Percentiles rank a stretch among this genome's conserved stretches.
Evolutionary conservation across 2,113 vertebrate species (phyloP).

Genomic region (Lethenteron camtschaticum): DNA sequence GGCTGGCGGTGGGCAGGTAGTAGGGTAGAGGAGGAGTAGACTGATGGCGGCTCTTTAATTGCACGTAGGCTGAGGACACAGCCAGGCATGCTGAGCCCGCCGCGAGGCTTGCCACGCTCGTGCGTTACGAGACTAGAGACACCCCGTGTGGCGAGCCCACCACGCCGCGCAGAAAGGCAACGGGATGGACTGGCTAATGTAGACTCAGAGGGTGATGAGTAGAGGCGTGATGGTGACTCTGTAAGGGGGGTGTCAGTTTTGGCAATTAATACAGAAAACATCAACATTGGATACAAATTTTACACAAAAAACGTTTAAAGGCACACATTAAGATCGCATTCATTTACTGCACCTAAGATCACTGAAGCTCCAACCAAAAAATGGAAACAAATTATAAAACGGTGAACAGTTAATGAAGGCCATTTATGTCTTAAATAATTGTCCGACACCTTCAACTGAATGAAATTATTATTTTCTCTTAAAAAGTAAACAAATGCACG

Average conservation of each 20-base stretch:
- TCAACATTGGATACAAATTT: conserved; percentile 10
- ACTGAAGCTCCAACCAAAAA: too few relatives aligned
- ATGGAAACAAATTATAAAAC: too few relatives aligned
- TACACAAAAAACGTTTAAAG: too few relatives aligned
- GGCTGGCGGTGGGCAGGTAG: conserved; percentile 3
- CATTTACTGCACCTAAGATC: too few relatives aligned
- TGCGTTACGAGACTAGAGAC: not conserved
- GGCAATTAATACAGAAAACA: conserved; percentile 88
- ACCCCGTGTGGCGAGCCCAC: conserved; percentile 66
- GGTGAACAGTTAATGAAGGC: too few relatives aligned
- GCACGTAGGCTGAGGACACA: not conserved
- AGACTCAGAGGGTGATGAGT: conserved; percentile 99
- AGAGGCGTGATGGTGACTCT: conserved; percentile 99
- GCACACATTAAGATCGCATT: too few relatives aligned
- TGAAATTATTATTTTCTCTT: too few relatives aligned
- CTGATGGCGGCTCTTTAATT: too few relatives aligned
- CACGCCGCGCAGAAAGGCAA: conserved; percentile 98
- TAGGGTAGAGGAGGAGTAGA: not conserved
- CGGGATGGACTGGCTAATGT: conserved; percentile 93
- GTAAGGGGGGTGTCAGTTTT: conserved; percentile 99
- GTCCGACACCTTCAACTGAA: too few relatives aligned
- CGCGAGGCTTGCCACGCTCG: conserved; percentile 2
- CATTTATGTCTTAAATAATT: too few relatives aligned
- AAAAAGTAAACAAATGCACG: too few relatives aligned
- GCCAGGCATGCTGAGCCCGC: conserved; percentile 3